phyloP scores from a whole-genome alignment of 2,888 invertebrate genomes.

The Reticulitermes lucifugus region DNA sequence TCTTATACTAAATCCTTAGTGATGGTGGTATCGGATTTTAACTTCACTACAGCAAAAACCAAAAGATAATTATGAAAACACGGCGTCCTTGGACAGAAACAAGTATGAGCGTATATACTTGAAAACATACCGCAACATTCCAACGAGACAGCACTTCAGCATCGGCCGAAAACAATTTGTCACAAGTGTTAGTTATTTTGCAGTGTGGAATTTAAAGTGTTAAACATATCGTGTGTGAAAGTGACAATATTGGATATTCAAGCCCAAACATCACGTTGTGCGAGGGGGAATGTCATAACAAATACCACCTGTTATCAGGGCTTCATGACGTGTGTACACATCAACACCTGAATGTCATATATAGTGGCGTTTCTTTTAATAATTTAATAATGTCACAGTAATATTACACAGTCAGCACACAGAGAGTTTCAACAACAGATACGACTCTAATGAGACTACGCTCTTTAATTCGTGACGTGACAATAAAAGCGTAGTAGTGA shows the following conservation, averaged over 20 bases:
- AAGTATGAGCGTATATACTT: not conserved
- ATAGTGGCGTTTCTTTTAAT: not conserved
- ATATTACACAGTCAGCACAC: too few species aligned
- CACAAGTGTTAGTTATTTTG: not conserved
- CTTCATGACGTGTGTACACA: not conserved
- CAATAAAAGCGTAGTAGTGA: not conserved
- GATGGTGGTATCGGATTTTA: not conserved
- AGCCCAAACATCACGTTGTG: not conserved
- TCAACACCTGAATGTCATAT: not conserved
- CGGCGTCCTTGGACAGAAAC: not conserved
- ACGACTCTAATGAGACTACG: not conserved
- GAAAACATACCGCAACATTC: slow-evolving; percentile 10
- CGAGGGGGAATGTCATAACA: not conserved
- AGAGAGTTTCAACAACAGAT: too few species aligned
- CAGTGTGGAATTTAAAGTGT: not conserved
- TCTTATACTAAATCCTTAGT: not conserved
- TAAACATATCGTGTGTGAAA: not conserved
- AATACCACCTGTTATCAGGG: not conserved
- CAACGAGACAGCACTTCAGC: not conserved
- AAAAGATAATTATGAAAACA: not conserved
- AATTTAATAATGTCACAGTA: too few species aligned
- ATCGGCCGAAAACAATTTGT: not conserved
- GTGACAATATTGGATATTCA: not conserved
- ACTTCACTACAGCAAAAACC: not conserved
- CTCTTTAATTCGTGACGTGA: not conserved